Evolutionary conservation across 2,888 invertebrate species (phyloP), one percentile per base, ranked within the genome.

Genomic region (Tuta absoluta): DNA sequence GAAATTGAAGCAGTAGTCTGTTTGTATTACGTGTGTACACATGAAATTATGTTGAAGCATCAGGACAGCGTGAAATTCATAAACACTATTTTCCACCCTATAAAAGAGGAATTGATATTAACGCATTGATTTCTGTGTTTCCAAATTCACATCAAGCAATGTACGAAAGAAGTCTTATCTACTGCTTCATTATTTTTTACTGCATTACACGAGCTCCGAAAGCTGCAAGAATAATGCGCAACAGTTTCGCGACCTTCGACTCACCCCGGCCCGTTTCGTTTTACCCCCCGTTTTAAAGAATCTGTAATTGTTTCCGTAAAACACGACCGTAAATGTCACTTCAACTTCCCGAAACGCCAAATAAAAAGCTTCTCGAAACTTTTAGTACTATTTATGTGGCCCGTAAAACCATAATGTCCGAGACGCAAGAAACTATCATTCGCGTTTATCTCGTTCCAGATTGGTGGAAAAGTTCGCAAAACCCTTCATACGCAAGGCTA

Each of bases 301-400:
- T 12, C 53, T 53, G 53, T 21, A 53, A 53, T 14, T 24, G 24
- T 19, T 53, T 24, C 21, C 19, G 21, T 10, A 53, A 28, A 37
- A 37, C 53, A 28, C 23, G 37, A 11, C 70, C 66, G 71, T 75
- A 74, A 75, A 77, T 73, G 66, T 70, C 71, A 68, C 70, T 73
- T 23, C 23, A 21, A 75, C 67, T 70, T 70, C 65, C 63, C 66
- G 65, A 41, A 59, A 58, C 19, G 57, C 2, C 41, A 59, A 23
- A 23, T 59, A 59, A 59, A n/a, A 59, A 59, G 21, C 59, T 23
- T 19, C 59, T 59, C 23, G n/a, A 1, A 41, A 38, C 59, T 59
- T 21, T 28, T 19, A 23, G 12, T 24, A 21, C 53, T 61, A 48
- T 41, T 61, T 61, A 45, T 24, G 28, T 19, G 24, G 24, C 53